These are phyloP conservation scores for Potamilus streckersoni DNA, from an alignment of 1,140 invertebrate species.

Conservation along the genomic window DNA sequence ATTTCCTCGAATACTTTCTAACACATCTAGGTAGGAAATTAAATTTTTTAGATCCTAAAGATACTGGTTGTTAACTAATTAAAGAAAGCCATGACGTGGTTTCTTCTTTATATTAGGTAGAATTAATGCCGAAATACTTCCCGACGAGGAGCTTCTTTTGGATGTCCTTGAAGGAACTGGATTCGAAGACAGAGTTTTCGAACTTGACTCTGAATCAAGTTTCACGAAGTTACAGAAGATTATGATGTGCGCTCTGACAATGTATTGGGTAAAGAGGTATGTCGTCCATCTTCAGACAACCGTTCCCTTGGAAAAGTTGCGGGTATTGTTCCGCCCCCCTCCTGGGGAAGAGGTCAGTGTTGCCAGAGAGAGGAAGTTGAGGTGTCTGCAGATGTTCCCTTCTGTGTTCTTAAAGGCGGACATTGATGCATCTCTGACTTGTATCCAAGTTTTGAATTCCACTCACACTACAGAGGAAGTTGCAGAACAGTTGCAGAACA, in stretches of 20 bases:
- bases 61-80: too few relatives aligned
- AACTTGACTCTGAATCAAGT: constrained; percentile 23
- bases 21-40: too few relatives aligned
- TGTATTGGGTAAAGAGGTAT: constrained; percentile 48
- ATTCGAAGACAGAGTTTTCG: background rate
- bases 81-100: too few relatives aligned
- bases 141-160: constrained; percentile 23
- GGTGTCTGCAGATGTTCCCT: constrained; percentile 35
- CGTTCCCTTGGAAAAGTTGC: constrained; percentile 11
- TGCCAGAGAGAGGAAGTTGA: constrained; percentile 13
- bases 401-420: constrained; percentile 23
- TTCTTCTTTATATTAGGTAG: too few relatives aligned
- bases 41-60: too few relatives aligned
- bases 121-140: constrained; percentile 41
- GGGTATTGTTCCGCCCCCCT: constrained; percentile 21
- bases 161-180: background rate
- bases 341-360: constrained; percentile 22
- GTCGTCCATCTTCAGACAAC: constrained; percentile 34
- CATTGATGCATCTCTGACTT: constrained; percentile 11
- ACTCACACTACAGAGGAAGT: too few relatives aligned
- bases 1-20: too few relatives aligned
- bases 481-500: too few relatives aligned
- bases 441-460: too few relatives aligned
- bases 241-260: constrained; percentile 26
- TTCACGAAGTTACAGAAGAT: constrained; percentile 35